phyloP scores from a whole-genome alignment of 2,888 invertebrate genomes.

The Chrysolina oricalcia region DNA sequence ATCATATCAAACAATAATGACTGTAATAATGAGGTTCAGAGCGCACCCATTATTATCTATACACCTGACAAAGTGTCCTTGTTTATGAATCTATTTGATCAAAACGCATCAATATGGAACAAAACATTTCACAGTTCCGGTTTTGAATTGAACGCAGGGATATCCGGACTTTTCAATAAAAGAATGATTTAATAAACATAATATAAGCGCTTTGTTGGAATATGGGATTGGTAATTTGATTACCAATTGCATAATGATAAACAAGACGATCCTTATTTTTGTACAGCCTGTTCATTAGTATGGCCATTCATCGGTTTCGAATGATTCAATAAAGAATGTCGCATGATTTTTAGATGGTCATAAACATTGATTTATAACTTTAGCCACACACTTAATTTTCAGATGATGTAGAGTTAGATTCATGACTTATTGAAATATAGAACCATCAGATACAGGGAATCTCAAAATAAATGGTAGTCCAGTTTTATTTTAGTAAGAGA shows the following conservation, averaged over 20 bases:
- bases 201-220: slow-evolving; percentile 61
- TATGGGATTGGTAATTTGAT: slow-evolving; percentile 62
- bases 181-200: slow-evolving; percentile 69
- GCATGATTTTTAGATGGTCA: neutral
- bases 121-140: slow-evolving; percentile 67
- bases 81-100: slow-evolving; percentile 62
- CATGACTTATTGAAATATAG: too few species aligned
- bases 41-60: slow-evolving; percentile 65
- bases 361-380: neutral
- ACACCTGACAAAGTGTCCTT: slow-evolving; percentile 67
- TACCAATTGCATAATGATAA: slow-evolving; percentile 62
- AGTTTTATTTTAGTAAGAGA: too few species aligned
- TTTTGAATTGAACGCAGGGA: slow-evolving; percentile 64
- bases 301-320: slow-evolving; percentile 26
- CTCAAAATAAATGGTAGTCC: too few species aligned
- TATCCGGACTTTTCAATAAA: slow-evolving; percentile 66
- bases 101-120: slow-evolving; percentile 67
- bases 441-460: too few species aligned
- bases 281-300: slow-evolving; percentile 34
- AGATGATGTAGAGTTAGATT: too few species aligned
- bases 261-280: slow-evolving; percentile 42
- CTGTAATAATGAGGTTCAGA: slow-evolving; percentile 34
- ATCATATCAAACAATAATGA: slow-evolving; percentile 63
- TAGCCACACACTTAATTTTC: too few species aligned
- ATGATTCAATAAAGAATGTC: slow-evolving; percentile 23